Base-by-base conservation (phyloP, 2,888 invertebrate species). In the Athetis lepigone region DNA sequence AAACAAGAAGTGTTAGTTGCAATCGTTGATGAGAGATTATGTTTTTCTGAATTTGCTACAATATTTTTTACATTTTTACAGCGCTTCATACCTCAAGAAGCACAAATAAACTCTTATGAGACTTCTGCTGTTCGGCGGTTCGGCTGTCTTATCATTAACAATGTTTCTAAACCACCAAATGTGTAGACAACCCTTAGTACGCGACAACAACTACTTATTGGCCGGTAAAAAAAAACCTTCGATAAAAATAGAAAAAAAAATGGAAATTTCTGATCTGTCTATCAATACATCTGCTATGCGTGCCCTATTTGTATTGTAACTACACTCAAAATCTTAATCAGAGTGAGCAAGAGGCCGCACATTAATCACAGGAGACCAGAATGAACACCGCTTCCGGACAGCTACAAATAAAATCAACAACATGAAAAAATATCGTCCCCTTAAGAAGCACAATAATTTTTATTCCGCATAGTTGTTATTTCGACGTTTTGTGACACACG, bases 361-460 rank as follows among this genome's bases (percentile, higher is more conserved):
- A 85, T 87, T 86, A 85, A 87, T 87, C 84, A 84, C 79, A 60
- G 50, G 61, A 69, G 56, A 68, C 75, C 67, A 70, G 67, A 86
- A 77, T 79, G 70, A 77, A 80, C 70, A 82, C 76, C 81, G 85
- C 85, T 83, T 86, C 84, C 86, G 85, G 87, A 84, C 82, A 80
- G 75, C 69, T 73, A 81, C 80, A 78, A 80, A 80, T 79, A 79
- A 77, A 81, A 83, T 77, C 81, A 81, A 82, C 81, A 68, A 71
- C 60, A 64, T 66, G 58, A 85, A 84, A 85, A 86, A 83, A 81
- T 75, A 81, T 77, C 75, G 79, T 83, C 81, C 85, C 77, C 77
- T 84, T 60, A 82, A 83, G 85, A 81, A 85, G 84, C 79, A 76
- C 77, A 78, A 83, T 85, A 77, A 86, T 86, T 86, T 87, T 83